Conservation (phyloP, 2,888 invertebrate species). For the Conus canariensis region DNA sequence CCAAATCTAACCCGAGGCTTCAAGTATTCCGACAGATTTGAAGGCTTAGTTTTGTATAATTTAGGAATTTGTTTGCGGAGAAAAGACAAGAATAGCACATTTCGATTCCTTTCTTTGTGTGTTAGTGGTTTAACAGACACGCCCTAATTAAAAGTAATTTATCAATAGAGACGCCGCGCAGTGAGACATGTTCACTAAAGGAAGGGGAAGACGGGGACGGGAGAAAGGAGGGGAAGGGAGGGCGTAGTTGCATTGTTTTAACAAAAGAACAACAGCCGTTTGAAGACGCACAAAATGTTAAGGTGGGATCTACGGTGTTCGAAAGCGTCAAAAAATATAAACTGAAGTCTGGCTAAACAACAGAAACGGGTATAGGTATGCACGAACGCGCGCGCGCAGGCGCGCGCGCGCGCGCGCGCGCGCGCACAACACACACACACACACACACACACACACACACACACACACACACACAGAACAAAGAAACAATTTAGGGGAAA, state of each 20-base stretch:
- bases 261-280: neutral
- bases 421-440: neutral
- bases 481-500: no score
- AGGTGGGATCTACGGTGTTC: no score
- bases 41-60: conserved; percentile 29
- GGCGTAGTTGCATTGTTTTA: neutral
- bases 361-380: neutral
- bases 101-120: neutral
- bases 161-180: neutral
- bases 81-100: neutral
- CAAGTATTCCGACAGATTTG: neutral
- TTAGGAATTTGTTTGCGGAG: neutral
- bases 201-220: neutral
- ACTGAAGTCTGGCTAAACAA: neutral
- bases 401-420: no score
- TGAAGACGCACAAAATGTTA: neutral
- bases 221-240: neutral
- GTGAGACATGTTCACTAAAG: neutral
- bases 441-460: neutral
- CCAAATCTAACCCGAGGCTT: conserved; percentile 4
- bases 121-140: neutral
- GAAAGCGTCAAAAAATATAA: neutral
- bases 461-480: neutral
- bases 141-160: neutral
- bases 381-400: no score